These are phyloP conservation scores for Rhombomys opimus DNA, from an alignment of 2,113 vertebrate genomes.

Conservation along the genomic window DNA sequence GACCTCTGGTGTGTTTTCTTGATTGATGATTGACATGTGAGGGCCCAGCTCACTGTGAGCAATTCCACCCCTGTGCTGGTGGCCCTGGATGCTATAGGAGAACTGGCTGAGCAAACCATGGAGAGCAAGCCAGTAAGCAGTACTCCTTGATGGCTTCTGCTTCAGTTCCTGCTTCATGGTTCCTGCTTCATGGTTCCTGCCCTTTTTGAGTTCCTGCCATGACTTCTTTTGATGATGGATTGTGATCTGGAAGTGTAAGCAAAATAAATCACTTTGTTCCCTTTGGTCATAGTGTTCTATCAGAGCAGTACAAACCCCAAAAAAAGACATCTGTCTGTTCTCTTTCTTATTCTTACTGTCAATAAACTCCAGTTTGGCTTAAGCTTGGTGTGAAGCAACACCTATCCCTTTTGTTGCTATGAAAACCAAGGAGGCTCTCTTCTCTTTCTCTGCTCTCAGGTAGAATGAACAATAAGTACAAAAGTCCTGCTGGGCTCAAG, in stretches of 20 bases:
- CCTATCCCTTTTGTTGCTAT: not conserved
- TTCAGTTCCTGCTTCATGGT: not conserved
- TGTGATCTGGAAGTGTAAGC: not conserved
- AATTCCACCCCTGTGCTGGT: not conserved
- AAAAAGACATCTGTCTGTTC: not conserved
- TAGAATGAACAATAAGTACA: not conserved
- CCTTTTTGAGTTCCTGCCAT: not conserved
- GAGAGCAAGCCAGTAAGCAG: not conserved
- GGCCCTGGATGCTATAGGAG: not conserved
- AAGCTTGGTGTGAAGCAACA: not conserved
- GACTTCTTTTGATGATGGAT: not conserved
- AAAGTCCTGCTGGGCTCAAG: not conserved
- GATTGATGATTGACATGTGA: not conserved
- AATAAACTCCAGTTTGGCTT: not conserved
- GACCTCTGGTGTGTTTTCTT: not conserved
- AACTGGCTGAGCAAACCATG: not conserved
- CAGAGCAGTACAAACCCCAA: not conserved
- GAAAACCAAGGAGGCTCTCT: not conserved
- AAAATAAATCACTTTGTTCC: not conserved
- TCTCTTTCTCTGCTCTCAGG: not conserved
- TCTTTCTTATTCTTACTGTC: conserved; percentile 11
- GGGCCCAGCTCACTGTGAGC: not conserved
- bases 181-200: not conserved
- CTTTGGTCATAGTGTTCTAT: not conserved
- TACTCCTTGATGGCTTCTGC: not conserved